Base-by-base conservation (phyloP, 2,888 invertebrate species). In the Ennomos fuscantarius region DNA sequence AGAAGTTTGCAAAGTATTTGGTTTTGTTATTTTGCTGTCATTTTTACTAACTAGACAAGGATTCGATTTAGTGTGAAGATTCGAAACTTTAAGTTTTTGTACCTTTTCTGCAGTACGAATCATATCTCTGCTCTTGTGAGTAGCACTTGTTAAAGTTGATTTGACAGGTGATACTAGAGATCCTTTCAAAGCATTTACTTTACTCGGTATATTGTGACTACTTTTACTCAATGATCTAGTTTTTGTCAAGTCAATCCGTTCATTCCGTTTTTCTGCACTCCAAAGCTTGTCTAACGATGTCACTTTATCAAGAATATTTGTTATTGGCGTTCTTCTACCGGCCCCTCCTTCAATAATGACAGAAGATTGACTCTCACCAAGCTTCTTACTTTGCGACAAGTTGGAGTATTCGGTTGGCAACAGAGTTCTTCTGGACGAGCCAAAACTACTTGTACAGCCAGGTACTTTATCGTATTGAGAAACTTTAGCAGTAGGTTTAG, bases 201-300 rank as follows among this genome's bases (percentile, higher is more conserved):
- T 83, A 53, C 55, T 66, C 13, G 69, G 5, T 51, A 61, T 61
- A 44, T 56, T 62, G 41, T 45, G 68, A 46, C 48, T 74, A 49
- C 70, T 68, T 72, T 78, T 87, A 36, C 73, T 66, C 31, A 76
- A 40, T 11, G 78, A 70, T 70, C 83, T 71, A 42, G 79, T 66
- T 81, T 91, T 92, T 40, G 79, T 62, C 40, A 84, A 56, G 68
- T 90, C 88, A 49, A 90, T 87, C 10, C 83, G 83, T 77, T 90
- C 91, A 70, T 90, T 91, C 64, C 92, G 79, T 70, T 89, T 91
- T 70, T 92, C 91, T 47, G 90, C 81, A 70, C 89, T 86, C 92
- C 93, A 93, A 33, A 92, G 70, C 68, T 94, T 93, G 73, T 94
- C 94, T 69, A 94, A 87, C 2, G 94, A 80, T 24, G 92, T 92